Evolutionary conservation across 1,140 invertebrate species (phyloP), one percentile per base, ranked within the genome.

Genomic region (Diabrotica virgifera): DNA sequence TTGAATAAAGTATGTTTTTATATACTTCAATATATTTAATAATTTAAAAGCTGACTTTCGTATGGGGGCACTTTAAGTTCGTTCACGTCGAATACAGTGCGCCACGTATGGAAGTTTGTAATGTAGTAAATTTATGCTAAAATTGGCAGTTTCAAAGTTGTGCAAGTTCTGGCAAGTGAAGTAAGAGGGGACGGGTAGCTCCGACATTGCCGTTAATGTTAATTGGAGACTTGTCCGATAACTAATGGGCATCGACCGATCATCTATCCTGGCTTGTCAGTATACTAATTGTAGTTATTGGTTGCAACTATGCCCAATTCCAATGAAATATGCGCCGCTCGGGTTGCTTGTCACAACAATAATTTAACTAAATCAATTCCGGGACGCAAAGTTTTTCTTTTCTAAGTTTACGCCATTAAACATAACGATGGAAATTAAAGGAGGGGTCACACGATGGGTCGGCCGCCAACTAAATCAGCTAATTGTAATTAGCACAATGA

Each of bases 241-340:
- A 74, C 71, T 67, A 72, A 74, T 72, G 70, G 70, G 57, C 52
- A 59, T 66, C 63, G 72, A 61, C 60, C 64, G 71, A 65, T 56
- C 69, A 71, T 74, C 69, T 71, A 74, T 74, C 69, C 70, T 69
- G 69, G 64, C 66, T 70, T 71, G 74, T 72, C 69, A 71, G 68
- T 73, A 72, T 69, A 67, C 71, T 76, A 76, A 76, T 75, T 75
- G 71, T 72, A 72, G 72, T 75, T 76, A 76, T 76, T 75, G 74
- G 73, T 72, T 69, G 68, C 75, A 75, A 76, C 75, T 75, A 76
- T 75, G 75, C 67, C 73, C 75, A 75, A 75, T 76, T 69, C 61
- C 70, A 63, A 69, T 75, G 74, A 75, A 74, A 75, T 76, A 76
- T 75, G 73, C 70, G 68, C 57, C 70, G 64, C 61, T 54, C 69